Evolutionary conservation across 2,797 vertebrate species (phyloP).

Genomic region (Pangasius mekongensis): DNA sequence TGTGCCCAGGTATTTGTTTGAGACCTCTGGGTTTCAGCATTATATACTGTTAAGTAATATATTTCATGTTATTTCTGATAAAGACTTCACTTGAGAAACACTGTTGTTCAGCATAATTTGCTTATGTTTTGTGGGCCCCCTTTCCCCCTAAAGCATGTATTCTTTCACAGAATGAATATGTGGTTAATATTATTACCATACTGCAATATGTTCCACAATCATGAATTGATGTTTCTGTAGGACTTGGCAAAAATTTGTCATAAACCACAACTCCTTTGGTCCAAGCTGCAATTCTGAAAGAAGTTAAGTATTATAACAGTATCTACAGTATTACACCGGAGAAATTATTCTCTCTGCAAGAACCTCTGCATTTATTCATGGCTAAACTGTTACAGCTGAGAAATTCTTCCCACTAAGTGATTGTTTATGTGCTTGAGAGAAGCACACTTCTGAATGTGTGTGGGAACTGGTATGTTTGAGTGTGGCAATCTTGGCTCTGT

Average conservation of each 20-base stretch:
- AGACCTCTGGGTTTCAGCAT: neutral
- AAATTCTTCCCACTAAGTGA: neutral
- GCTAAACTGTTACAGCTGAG: too few relatives aligned
- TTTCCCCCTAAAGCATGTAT: neutral
- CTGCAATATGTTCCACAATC: neutral
- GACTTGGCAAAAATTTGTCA: neutral
- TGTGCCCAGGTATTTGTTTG: neutral
- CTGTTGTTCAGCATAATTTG: neutral
- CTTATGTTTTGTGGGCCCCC: neutral
- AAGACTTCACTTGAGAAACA: neutral
- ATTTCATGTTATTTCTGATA: neutral
- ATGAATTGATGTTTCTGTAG: neutral
- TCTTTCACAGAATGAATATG: neutral
- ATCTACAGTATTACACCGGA: too few relatives aligned
- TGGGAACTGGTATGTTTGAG: neutral
- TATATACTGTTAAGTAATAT: neutral
- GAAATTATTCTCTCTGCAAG: too few relatives aligned
- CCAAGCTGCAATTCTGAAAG: neutral
- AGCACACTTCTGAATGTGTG: neutral
- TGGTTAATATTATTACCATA: neutral
- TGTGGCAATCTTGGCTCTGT: slow-evolving; percentile 33
- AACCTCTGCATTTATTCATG: too few relatives aligned
- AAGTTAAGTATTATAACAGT: too few relatives aligned
- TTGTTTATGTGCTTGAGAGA: neutral
- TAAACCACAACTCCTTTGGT: neutral